Conservation (phyloP, 2,113 vertebrate species). For the Oncorhynchus keta region DNA sequence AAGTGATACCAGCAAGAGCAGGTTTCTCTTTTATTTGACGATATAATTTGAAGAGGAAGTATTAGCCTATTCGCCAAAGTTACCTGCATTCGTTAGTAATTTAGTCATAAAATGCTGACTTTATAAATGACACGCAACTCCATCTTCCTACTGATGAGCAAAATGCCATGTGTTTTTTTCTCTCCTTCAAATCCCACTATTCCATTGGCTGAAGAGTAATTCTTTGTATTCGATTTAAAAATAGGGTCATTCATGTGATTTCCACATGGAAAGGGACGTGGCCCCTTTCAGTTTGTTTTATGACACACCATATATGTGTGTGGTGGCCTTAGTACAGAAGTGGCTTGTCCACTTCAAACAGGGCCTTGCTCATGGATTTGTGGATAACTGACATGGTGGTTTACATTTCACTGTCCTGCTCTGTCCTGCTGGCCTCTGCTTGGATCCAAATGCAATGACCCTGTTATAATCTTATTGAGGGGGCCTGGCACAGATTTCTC, state of each 20-base stretch:
- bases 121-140: too few relatives aligned
- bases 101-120: too few relatives aligned
- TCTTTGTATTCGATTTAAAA: slow-evolving; percentile 5
- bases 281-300: neutral
- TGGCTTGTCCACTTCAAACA: slow-evolving; percentile 13
- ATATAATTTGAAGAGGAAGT: too few relatives aligned
- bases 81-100: too few relatives aligned
- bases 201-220: too few relatives aligned
- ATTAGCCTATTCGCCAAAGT: too few relatives aligned
- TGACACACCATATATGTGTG: slow-evolving; percentile 23
- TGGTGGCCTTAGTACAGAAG: slow-evolving; percentile 19
- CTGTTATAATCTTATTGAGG: neutral
- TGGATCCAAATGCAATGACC: neutral
- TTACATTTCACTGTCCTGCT: neutral
- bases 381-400: slow-evolving; percentile 61
- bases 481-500: neutral
- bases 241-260: slow-evolving; percentile 10
- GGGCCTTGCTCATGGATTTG: slow-evolving; percentile 28
- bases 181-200: too few relatives aligned
- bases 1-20: too few relatives aligned
- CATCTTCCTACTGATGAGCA: too few relatives aligned
- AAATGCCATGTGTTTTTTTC: too few relatives aligned
- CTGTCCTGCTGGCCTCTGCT: neutral
- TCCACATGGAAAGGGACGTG: neutral
- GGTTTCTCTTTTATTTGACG: too few relatives aligned